These are phyloP conservation scores for Notechis scutatus DNA, from an alignment of 2,113 vertebrate species.

Conservation along the genomic window DNA sequence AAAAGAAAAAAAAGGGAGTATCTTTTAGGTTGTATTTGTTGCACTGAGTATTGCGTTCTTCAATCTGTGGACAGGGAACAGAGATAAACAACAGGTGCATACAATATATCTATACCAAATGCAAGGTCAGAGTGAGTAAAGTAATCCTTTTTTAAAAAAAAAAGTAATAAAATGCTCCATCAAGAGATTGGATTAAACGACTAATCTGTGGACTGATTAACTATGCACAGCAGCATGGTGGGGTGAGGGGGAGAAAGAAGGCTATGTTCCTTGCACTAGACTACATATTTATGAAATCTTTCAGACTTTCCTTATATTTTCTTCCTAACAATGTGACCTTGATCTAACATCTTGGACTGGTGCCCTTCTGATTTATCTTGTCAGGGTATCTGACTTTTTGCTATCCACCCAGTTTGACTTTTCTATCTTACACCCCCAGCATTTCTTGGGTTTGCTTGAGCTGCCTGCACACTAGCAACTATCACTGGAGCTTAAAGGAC, in stretches of 20 bases:
- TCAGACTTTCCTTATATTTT: background rate
- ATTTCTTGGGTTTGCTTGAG: background rate
- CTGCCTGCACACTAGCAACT: background rate
- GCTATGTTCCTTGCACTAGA: rapidly evolving
- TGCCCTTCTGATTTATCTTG: slow-evolving; percentile 9
- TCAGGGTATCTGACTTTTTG: background rate
- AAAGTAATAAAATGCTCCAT: background rate
- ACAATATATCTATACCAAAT: slow-evolving; percentile 23
- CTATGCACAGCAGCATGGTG: background rate
- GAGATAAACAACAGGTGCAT: slow-evolving; percentile 39
- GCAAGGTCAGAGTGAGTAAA: slow-evolving; percentile 24
- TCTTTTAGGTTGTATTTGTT: slow-evolving; percentile 29
- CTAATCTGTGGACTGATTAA: background rate
- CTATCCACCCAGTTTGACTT: background rate
- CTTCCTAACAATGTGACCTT: background rate
- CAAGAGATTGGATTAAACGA: slow-evolving; percentile 34
- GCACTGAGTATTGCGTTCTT: background rate
- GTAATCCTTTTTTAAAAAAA: slow-evolving; percentile 27
- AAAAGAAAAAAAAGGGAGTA: background rate
- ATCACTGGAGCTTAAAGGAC: background rate
- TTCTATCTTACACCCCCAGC: background rate
- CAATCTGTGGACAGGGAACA: slow-evolving; percentile 23
- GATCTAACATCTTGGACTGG: background rate
- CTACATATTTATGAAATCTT: background rate
- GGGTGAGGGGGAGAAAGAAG: background rate